Evolutionary conservation across 2,888 invertebrate species (phyloP).

Genomic region (Podotricha telesiphe): DNA sequence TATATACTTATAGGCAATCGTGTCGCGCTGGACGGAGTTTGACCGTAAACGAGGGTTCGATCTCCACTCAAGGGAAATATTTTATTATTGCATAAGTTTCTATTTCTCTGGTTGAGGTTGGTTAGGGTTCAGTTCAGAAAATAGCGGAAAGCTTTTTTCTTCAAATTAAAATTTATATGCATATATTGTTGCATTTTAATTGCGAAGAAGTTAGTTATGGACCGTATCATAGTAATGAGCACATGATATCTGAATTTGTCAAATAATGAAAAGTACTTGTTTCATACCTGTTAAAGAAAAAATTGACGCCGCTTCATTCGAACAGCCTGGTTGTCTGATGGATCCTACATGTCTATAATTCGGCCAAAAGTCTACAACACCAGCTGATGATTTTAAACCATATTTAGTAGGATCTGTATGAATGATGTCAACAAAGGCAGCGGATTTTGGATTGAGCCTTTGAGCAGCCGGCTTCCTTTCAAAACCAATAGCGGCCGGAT

Average conservation of each 20-base stretch:
- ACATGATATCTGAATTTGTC: background rate
- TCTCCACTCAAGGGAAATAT: too few relatives aligned
- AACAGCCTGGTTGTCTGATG: conserved; percentile 69
- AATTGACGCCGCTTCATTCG: conserved; percentile 46
- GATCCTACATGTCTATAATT: conserved; percentile 60
- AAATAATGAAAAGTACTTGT: background rate
- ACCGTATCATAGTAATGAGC: too few relatives aligned
- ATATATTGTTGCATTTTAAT: too few relatives aligned
- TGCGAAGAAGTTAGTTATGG: too few relatives aligned
- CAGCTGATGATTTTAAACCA: conserved; percentile 58
- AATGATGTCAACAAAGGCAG: conserved; percentile 60
- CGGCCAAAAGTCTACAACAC: conserved; percentile 75
- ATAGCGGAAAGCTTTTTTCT: too few relatives aligned
- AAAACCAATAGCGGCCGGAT: conserved; percentile 66
- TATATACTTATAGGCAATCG: background rate
- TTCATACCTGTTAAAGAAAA: conserved; percentile 63
- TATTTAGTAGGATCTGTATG: conserved; percentile 72
- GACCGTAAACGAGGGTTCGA: too few relatives aligned
- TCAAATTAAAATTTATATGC: too few relatives aligned
- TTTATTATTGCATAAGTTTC: too few relatives aligned
- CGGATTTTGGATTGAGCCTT: conserved; percentile 61
- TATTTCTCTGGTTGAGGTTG: too few relatives aligned
- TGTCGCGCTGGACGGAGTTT: background rate
- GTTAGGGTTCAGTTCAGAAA: too few relatives aligned
- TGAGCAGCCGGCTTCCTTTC: conserved; percentile 55